Evolutionary conservation across 2,113 vertebrate species (phyloP).

Genomic region (Papio anubis): DNA sequence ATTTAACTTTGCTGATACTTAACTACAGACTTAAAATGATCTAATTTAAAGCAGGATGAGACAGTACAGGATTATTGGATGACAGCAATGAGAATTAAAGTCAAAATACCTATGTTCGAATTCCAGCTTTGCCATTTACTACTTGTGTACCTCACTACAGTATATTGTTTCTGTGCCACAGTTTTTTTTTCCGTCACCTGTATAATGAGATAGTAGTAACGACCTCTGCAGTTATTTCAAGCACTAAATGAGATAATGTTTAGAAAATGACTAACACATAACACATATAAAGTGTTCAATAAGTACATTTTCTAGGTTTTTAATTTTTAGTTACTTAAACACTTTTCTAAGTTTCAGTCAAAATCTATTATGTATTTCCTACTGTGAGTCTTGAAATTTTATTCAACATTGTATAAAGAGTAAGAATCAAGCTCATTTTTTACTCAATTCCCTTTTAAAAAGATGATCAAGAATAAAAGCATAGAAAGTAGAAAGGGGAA

Average conservation of each 20-base stretch:
- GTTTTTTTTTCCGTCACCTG: not conserved
- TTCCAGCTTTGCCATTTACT: not conserved
- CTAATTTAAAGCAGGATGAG: not conserved
- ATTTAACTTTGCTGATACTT: not conserved
- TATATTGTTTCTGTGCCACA: not conserved
- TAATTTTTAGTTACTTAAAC: not conserved
- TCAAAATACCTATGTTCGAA: not conserved
- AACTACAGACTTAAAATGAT: not conserved
- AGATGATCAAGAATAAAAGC: constrained; percentile 31
- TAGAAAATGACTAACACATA: not conserved
- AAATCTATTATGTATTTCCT: constrained; percentile 1
- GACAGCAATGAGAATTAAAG: not conserved
- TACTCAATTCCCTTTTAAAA: constrained; percentile 41
- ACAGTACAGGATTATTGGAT: not conserved
- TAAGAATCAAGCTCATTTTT: not conserved
- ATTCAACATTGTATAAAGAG: not conserved
- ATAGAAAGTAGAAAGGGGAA: not conserved
- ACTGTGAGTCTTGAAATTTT: not conserved
- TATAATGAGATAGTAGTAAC: not conserved
- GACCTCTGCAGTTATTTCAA: not conserved
- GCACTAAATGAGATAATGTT: not conserved
- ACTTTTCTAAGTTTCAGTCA: not conserved
- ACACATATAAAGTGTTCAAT: not conserved
- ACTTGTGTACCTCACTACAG: not conserved
- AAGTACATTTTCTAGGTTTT: not conserved